phyloP scores from a whole-genome alignment of 1,140 invertebrate genomes.

The Diuraphis noxia region DNA sequence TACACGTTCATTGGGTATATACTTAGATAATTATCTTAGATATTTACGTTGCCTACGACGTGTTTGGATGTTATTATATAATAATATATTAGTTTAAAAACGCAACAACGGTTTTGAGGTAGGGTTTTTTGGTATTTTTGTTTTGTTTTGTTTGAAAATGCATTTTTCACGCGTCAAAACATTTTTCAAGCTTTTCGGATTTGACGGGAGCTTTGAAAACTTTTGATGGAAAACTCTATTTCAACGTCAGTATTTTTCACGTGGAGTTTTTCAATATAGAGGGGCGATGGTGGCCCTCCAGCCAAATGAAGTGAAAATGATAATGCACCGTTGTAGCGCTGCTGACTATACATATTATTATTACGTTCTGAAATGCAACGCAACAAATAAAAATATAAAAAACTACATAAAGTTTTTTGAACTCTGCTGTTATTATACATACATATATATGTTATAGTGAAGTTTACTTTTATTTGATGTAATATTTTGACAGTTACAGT shows the following conservation, averaged over 20 bases:
- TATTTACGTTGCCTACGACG: background rate
- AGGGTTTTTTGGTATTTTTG: background rate
- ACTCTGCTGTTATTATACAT: background rate
- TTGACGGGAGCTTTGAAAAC: slow-evolving; percentile 48
- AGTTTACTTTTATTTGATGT: slow-evolving; percentile 21
- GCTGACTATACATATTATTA: background rate
- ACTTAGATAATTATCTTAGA: too few relatives aligned
- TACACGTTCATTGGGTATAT: background rate
- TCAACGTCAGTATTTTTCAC: slow-evolving; percentile 13
- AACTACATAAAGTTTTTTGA: slow-evolving; percentile 23
- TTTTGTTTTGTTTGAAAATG: background rate
- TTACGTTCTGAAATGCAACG: background rate
- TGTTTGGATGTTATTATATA: background rate
- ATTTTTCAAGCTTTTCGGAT: slow-evolving; percentile 45
- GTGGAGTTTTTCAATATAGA: slow-evolving; percentile 28
- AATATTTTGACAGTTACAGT: background rate
- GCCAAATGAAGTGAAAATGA: slow-evolving; percentile 50
- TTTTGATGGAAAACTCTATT: slow-evolving; percentile 50
- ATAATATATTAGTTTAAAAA: background rate
- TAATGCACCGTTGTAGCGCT: background rate
- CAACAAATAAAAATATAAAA: background rate
- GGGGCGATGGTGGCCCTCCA: slow-evolving; percentile 11
- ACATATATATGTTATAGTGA: background rate
- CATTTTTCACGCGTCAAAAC: slow-evolving; percentile 42
- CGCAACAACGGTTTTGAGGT: background rate